These are phyloP conservation scores for Larimichthys polyactis DNA, from an alignment of 2,113 vertebrate genomes.

Conservation along the genomic window DNA sequence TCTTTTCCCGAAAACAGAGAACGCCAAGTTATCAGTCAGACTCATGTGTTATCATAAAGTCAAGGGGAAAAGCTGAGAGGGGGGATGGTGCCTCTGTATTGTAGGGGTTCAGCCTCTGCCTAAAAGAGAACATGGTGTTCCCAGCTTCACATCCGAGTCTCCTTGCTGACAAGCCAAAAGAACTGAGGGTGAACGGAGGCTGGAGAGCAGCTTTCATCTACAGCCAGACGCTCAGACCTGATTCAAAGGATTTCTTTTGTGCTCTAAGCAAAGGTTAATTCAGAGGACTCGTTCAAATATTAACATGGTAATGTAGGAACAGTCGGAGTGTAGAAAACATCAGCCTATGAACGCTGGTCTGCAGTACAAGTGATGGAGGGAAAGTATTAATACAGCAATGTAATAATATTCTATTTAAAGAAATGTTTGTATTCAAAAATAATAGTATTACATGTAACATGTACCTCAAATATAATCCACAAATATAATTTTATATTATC, in stretches of 20 bases:
- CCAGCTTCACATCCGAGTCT: slow-evolving; percentile 47
- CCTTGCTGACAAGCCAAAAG: slow-evolving; percentile 42
- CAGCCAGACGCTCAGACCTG: neutral
- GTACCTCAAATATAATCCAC: too few relatives aligned
- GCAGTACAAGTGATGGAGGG: neutral
- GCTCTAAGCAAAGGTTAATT: neutral
- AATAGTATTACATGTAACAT: too few relatives aligned
- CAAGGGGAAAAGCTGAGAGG: neutral
- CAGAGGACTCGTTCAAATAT: neutral
- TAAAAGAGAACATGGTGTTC: slow-evolving; percentile 68
- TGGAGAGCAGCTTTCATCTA: slow-evolving; percentile 14
- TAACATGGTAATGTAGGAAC: neutral
- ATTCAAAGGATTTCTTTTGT: neutral
- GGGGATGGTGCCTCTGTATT: slow-evolving; percentile 11
- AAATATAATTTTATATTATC: too few relatives aligned
- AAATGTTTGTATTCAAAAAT: too few relatives aligned
- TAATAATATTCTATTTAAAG: neutral
- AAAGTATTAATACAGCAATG: neutral
- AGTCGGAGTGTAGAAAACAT: neutral
- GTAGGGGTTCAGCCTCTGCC: slow-evolving; percentile 39
- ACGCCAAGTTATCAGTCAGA: neutral
- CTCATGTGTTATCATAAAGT: slow-evolving; percentile 7
- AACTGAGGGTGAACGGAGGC: neutral
- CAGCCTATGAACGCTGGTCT: neutral
- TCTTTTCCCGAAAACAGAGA: neutral